Evolutionary conservation across 1,140 invertebrate genomes (phyloP).

Genomic region (Pogonognathellus flavescens): DNA sequence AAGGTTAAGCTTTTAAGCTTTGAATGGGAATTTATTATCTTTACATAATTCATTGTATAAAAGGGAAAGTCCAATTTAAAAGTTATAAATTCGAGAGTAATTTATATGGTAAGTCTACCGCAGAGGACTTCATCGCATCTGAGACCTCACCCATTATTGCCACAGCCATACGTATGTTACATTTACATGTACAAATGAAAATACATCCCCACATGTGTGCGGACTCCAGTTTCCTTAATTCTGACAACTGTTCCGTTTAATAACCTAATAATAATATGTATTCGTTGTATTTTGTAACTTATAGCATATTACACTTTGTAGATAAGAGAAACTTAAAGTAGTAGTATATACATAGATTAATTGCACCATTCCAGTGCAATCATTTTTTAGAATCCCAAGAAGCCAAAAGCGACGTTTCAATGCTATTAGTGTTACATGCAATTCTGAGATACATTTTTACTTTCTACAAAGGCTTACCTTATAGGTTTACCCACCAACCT

Average conservation of each 20-base stretch:
- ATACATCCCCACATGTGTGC: too few relatives aligned
- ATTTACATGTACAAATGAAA: too few relatives aligned
- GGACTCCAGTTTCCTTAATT: background rate
- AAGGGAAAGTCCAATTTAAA: slow-evolving; percentile 42
- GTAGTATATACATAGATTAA: background rate
- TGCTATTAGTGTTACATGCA: background rate
- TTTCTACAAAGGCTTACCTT: background rate
- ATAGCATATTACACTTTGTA: too few relatives aligned
- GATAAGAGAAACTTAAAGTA: too few relatives aligned
- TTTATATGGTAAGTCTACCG: slow-evolving; percentile 36
- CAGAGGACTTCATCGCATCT: background rate
- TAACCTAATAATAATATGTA: background rate
- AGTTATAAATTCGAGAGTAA: slow-evolving; percentile 7
- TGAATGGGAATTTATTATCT: slow-evolving; percentile 16
- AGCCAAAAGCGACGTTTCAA: slow-evolving; percentile 24
- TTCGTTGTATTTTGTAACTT: too few relatives aligned
- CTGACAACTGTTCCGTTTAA: slow-evolving; percentile 3
- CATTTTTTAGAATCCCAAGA: background rate
- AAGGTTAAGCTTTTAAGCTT: background rate
- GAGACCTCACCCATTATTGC: background rate
- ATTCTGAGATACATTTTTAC: slow-evolving; percentile 21
- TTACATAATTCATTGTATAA: slow-evolving; percentile 26
- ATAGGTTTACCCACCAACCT: background rate
- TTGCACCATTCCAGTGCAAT: too few relatives aligned
- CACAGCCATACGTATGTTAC: too few relatives aligned